Evolutionary conservation across 2,113 vertebrate genomes (phyloP).

Genomic region (Microcebus ravelobensis): DNA sequence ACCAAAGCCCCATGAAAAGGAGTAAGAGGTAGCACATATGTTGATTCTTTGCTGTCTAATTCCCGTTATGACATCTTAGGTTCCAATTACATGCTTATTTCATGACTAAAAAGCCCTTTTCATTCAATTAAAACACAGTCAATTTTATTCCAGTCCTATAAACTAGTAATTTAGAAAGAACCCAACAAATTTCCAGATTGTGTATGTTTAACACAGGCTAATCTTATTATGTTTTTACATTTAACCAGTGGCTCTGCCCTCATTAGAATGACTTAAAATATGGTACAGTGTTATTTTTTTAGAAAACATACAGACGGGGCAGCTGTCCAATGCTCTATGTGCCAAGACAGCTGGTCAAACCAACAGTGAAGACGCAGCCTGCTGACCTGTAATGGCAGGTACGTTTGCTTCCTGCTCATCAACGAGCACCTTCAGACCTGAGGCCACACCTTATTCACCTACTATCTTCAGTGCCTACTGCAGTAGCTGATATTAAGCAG

Average conservation of each 20-base stretch:
- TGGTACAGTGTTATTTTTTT: neutral
- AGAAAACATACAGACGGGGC: neutral
- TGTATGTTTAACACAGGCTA: neutral
- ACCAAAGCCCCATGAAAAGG: neutral
- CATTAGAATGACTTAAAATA: neutral
- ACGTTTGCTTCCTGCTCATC: neutral
- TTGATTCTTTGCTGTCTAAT: neutral
- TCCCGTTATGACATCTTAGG: neutral
- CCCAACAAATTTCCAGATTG: neutral
- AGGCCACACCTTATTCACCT: neutral
- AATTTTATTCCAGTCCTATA: neutral
- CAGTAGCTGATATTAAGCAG: neutral
- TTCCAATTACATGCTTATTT: neutral
- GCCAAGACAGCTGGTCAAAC: neutral
- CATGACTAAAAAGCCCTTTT: neutral
- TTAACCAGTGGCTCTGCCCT: neutral
- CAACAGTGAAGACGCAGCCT: accelerated
- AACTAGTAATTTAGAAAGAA: neutral
- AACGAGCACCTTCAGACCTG: neutral
- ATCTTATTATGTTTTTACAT: neutral
- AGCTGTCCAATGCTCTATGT: neutral
- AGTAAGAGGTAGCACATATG: neutral
- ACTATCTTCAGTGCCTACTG: neutral
- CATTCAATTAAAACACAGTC: neutral
- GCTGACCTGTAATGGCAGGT: accelerated